Percentiles rank a stretch among this genome's conserved stretches.
phyloP scores from a whole-genome alignment of 2,113 vertebrate genomes.

The Channa maculata region DNA sequence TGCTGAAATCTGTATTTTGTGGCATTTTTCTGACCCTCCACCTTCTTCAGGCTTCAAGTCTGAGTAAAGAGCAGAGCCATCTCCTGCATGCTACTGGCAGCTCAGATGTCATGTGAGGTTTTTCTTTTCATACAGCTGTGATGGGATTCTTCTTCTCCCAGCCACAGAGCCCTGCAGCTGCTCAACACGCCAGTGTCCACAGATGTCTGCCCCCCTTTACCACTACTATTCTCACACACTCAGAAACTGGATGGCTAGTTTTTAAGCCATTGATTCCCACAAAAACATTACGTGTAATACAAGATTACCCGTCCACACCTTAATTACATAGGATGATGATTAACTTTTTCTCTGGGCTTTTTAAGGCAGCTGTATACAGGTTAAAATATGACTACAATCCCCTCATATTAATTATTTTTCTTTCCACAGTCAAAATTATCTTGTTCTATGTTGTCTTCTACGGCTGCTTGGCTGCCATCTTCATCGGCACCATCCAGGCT shows the following conservation, averaged over 20 bases:
- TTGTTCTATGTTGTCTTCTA: conserved; percentile 96
- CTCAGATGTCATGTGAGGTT: neutral
- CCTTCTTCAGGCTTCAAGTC: too few relatives aligned
- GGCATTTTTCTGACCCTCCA: neutral
- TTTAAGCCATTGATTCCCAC: too few relatives aligned
- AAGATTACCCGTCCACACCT: neutral
- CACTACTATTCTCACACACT: too few relatives aligned
- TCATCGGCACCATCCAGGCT: conserved; percentile 97
- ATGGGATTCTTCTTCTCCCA: too few relatives aligned
- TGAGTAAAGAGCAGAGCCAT: too few relatives aligned
- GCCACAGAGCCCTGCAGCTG: too few relatives aligned
- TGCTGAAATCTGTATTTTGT: neutral
- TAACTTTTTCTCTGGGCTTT: neutral
- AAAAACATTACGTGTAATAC: neutral
- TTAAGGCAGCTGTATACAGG: too few relatives aligned
- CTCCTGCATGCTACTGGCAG: too few relatives aligned
- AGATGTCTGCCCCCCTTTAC: too few relatives aligned
- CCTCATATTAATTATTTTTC: neutral
- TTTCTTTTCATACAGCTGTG: neutral
- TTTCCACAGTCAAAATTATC: conserved; percentile 90
- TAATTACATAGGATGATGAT: neutral
- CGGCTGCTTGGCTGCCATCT: conserved; percentile 94
- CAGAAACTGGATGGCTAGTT: neutral
- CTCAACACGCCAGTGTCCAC: too few relatives aligned
- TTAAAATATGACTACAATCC: too few relatives aligned